phyloP scores from a whole-genome alignment of 2,797 vertebrate genomes.

The Champsocephalus esox region DNA sequence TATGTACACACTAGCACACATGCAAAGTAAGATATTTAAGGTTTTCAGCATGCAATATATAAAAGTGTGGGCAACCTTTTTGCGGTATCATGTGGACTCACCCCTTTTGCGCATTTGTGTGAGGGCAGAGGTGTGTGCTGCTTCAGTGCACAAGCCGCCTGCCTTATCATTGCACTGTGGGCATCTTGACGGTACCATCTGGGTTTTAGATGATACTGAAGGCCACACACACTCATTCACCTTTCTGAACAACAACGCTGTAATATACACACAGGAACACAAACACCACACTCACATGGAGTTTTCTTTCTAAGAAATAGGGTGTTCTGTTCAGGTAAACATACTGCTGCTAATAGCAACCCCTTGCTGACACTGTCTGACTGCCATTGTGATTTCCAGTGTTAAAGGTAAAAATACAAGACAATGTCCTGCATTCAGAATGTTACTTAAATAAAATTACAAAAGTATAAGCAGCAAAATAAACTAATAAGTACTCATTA shows the following conservation, averaged over 20 bases:
- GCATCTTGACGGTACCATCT: constrained; percentile 59
- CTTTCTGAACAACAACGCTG: constrained; percentile 10
- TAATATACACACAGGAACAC: constrained; percentile 7
- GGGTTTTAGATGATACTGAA: constrained; percentile 32
- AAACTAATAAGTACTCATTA: too few relatives aligned
- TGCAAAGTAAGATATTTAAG: constrained; percentile 14
- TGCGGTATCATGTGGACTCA: constrained; percentile 22
- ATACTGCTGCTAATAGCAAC: constrained; percentile 13
- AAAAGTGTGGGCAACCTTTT: not conserved
- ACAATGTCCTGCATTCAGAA: too few relatives aligned
- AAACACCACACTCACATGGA: constrained; percentile 5
- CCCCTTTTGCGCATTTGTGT: constrained; percentile 20
- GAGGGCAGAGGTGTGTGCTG: constrained; percentile 49
- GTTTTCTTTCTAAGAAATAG: constrained; percentile 2
- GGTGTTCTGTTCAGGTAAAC: constrained; percentile 7
- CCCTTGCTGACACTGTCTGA: too few relatives aligned
- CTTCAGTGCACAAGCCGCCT: constrained; percentile 20
- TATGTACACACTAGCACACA: not conserved
- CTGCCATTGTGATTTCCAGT: not conserved
- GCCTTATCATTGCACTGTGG: constrained; percentile 17
- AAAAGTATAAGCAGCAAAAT: too few relatives aligned
- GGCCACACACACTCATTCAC: constrained; percentile 21
- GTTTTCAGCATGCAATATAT: not conserved
- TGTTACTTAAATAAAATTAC: too few relatives aligned
- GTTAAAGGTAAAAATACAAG: not conserved